These are phyloP conservation scores for Apis florea DNA, from an alignment of 1,140 invertebrate genomes.

Conservation along the genomic window DNA sequence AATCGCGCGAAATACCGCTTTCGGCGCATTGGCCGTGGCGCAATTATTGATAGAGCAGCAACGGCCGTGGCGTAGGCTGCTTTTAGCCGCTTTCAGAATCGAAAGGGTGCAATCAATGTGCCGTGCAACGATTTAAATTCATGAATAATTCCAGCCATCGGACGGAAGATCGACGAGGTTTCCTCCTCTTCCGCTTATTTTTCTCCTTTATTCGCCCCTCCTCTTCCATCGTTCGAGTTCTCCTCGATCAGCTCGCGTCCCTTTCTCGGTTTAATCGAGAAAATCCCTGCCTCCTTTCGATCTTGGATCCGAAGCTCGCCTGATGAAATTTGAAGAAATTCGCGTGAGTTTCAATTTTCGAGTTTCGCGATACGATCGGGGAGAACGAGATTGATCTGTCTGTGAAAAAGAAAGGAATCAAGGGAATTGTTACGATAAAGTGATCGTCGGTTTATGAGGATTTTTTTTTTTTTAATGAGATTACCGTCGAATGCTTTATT, in stretches of 20 bases:
- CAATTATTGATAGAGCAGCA: slow-evolving; percentile 67
- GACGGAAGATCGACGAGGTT: slow-evolving; percentile 59
- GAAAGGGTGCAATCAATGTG: slow-evolving; percentile 71
- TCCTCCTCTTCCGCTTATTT: neutral
- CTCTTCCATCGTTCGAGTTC: neutral
- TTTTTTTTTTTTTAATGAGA: too few species aligned
- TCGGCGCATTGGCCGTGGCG: slow-evolving; percentile 62
- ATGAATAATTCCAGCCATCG: slow-evolving; percentile 72
- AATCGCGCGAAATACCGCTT: slow-evolving; percentile 70
- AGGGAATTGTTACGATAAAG: too few species aligned
- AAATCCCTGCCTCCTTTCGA: slow-evolving; percentile 10
- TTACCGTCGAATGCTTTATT: too few species aligned
- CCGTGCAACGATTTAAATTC: slow-evolving; percentile 74
- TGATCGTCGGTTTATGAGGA: too few species aligned
- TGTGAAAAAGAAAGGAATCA: too few species aligned
- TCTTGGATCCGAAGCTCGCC: too few species aligned
- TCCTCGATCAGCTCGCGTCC: neutral
- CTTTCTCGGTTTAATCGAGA: slow-evolving; percentile 40
- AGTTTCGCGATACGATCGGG: too few species aligned
- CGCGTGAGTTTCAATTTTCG: too few species aligned
- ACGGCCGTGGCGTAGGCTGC: slow-evolving; percentile 4
- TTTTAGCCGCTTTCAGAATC: slow-evolving; percentile 47
- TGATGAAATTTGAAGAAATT: too few species aligned
- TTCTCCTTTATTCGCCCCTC: slow-evolving; percentile 7
- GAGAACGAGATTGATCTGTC: too few species aligned